Evolutionary conservation across 2,797 vertebrate genomes (phyloP), one percentile per base, ranked within the genome.

Genomic region (Enteromius paludinosus): DNA sequence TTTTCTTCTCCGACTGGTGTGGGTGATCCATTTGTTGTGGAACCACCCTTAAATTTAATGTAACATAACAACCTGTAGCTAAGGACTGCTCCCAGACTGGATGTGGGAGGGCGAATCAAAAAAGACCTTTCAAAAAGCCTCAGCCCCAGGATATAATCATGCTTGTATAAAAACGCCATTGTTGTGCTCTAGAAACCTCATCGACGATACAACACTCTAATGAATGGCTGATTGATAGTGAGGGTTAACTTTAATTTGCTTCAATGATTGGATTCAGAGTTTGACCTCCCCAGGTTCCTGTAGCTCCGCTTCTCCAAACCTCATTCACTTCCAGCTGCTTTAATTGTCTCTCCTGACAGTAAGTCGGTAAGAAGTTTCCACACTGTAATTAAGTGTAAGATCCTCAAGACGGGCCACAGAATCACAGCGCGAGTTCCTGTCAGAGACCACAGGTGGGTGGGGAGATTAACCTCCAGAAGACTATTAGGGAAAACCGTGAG

Each of bases 361-460:
- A 82, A 87, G 72, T 75, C 45, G 85, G 68, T 80, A 69, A 74
- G 78, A 89, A 83, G 83, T 84, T 90, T 88, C 86, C 83, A 86
- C 71, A 71, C 81, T 77, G 87, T 87, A 87, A 88, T 88, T 86
- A 88, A 79, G 82, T 87, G 82, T 83, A 81, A 88, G 83, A 84
- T 88, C 83, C 81, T 84, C 80, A 74, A 83, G 83, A 88, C 81
- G 49, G 70, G 83, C 87, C 75, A 83, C 74, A 86, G 83, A 88
- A 87, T 76, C 49, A 74, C 83, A 41, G 76, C 59, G 79, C 69
- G 62, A 86, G 83, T 86, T 90, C 88, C 85, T 84, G 82, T 61
- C 73, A 80, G 87, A 85, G 69, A 79, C 84, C 81, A 11, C 82
- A 79, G 83, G 80, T 54, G 83, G 85, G 85, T 74, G 83, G 83